phyloP scores from a whole-genome alignment of 2,888 invertebrate species.

The Anticlea derivata region DNA sequence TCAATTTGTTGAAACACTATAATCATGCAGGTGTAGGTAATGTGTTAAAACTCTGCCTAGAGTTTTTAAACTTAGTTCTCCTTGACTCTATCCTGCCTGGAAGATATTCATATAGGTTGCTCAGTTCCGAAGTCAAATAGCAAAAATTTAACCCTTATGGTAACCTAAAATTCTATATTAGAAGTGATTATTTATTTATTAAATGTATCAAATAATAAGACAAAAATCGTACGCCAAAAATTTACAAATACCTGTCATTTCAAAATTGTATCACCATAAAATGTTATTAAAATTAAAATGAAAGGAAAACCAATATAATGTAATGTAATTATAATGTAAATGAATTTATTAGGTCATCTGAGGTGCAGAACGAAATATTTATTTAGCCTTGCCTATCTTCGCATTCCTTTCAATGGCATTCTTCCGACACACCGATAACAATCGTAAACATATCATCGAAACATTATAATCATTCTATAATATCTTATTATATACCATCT shows the following conservation, averaged over 20 bases:
- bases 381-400: slow-evolving; percentile 39
- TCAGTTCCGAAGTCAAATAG: too few species aligned
- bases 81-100: neutral
- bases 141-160: too few species aligned
- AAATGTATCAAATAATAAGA: too few species aligned
- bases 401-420: slow-evolving; percentile 50
- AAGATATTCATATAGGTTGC: too few species aligned
- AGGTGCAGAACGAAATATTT: slow-evolving; percentile 21
- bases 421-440: slow-evolving; percentile 14
- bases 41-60: too few species aligned
- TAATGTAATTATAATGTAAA: slow-evolving; percentile 9
- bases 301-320: neutral
- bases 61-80: neutral
- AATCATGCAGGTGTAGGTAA: slow-evolving; percentile 5
- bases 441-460: neutral
- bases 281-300: too few species aligned
- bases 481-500: neutral
- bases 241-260: too few species aligned
- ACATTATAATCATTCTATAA: neutral
- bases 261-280: too few species aligned
- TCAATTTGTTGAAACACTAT: slow-evolving; percentile 9
- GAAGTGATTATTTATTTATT: too few species aligned
- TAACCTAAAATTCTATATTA: too few species aligned
- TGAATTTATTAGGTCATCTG: slow-evolving; percentile 5
- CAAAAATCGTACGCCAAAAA: too few species aligned